Percentiles rank a stretch among this genome's conserved stretches.
These are phyloP conservation scores for Biston betularia DNA, from an alignment of 2,888 invertebrate species.

Conservation along the genomic window DNA sequence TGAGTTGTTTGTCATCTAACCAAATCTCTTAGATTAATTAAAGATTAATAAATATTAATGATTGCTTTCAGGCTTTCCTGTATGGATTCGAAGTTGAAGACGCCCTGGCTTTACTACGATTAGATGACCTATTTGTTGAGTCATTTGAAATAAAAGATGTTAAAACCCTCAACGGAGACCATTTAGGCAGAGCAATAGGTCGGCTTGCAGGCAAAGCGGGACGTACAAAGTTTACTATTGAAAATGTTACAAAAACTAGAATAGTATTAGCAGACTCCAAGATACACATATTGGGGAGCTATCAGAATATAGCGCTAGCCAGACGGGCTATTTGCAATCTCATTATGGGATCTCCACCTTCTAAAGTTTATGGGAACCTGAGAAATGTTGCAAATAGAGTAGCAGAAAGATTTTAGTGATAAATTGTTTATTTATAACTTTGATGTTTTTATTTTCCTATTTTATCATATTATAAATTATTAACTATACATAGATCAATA, in stretches of 20 bases:
- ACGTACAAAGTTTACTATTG: conserved; percentile 98
- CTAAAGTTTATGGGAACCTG: conserved; percentile 98
- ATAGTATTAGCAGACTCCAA: conserved; percentile 98
- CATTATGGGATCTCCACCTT: conserved; percentile 98
- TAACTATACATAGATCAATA: too few relatives aligned
- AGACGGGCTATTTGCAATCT: conserved; percentile 98
- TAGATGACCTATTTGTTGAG: conserved; percentile 99
- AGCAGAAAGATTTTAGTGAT: conserved; percentile 90
- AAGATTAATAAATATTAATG: neutral
- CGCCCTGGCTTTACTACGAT: conserved; percentile 95
- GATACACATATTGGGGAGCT: conserved; percentile 98
- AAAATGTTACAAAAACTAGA: conserved; percentile 99
- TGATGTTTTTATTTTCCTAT: conserved; percentile 39
- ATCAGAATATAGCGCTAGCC: conserved; percentile 97
- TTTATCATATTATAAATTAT: neutral
- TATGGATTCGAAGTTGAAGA: conserved; percentile 99
- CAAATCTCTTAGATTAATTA: too few relatives aligned
- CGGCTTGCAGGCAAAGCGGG: conserved; percentile 99
- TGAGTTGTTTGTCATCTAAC: neutral
- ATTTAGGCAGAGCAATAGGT: conserved; percentile 98
- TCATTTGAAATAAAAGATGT: conserved; percentile 99
- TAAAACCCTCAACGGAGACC: conserved; percentile 97
- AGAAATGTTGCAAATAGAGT: conserved; percentile 94
- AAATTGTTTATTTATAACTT: conserved; percentile 57
- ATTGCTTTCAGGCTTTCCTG: conserved; percentile 91